Conservation (phyloP, 2,797 vertebrate genomes). For the Lates japonicus region DNA sequence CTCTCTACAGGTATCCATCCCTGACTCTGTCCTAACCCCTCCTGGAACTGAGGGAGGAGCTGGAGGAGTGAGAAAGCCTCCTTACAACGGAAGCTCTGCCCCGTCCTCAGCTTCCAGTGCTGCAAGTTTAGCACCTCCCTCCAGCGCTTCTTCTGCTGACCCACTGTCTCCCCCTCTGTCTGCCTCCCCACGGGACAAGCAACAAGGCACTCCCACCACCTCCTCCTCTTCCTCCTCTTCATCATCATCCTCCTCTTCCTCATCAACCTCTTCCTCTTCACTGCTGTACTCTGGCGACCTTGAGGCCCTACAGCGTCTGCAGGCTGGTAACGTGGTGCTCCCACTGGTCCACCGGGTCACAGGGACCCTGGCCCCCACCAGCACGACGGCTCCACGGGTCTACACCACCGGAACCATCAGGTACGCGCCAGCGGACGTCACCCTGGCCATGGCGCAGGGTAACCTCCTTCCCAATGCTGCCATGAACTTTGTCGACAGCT, state of each 20-base stretch:
- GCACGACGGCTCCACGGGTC: constrained; percentile 94
- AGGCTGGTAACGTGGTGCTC: constrained; percentile 95
- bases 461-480: constrained; percentile 95
- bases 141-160: constrained; percentile 86
- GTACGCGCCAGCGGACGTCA: constrained; percentile 98
- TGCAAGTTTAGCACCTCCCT: constrained; percentile 89
- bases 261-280: constrained; percentile 85
- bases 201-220: constrained; percentile 91
- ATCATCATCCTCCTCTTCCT: constrained; percentile 86
- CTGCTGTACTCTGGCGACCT: constrained; percentile 97
- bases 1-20: constrained; percentile 94
- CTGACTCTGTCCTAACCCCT: constrained; percentile 97
- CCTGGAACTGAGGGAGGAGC: constrained; percentile 92
- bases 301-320: constrained; percentile 96
- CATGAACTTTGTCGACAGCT: constrained; percentile 97
- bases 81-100: constrained; percentile 89
- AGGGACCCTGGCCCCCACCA: constrained; percentile 92
- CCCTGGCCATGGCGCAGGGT: constrained; percentile 95
- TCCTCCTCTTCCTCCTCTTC: constrained; percentile 91
- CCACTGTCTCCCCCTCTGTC: constrained; percentile 98
- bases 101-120: constrained; percentile 87
- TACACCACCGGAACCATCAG: constrained; percentile 99
- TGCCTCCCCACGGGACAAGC: constrained; percentile 97
- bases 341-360: constrained; percentile 97
- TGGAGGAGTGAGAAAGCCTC: constrained; percentile 89